Conservation (phyloP, 2,113 vertebrate species). For the Cololabis saira region DNA sequence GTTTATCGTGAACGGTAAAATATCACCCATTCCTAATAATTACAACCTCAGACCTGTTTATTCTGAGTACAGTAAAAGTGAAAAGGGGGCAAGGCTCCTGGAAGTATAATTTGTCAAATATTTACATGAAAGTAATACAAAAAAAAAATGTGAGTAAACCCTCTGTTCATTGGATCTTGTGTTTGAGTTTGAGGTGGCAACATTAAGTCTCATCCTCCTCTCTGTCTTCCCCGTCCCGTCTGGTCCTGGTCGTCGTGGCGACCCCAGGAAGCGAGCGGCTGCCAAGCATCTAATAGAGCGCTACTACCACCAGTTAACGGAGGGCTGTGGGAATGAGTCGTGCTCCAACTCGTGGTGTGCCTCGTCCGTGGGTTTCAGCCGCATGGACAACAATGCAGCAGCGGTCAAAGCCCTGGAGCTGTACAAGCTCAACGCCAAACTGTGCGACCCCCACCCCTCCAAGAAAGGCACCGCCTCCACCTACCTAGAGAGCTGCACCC, state of each 20-base stretch:
- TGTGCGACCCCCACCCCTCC: conserved; percentile 98
- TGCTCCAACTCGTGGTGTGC: conserved; percentile 99
- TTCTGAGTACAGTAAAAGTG: too few relatives aligned
- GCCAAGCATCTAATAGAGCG: conserved; percentile 99
- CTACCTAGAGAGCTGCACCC: conserved; percentile 92
- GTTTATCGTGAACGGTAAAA: too few relatives aligned
- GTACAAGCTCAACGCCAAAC: conserved; percentile 97
- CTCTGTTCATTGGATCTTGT: too few relatives aligned
- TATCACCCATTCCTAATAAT: too few relatives aligned
- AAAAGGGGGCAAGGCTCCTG: too few relatives aligned
- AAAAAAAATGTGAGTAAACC: too few relatives aligned
- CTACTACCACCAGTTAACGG: conserved; percentile 99
- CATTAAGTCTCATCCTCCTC: too few relatives aligned
- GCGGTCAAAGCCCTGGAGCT: conserved; percentile 98
- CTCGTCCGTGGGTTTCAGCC: conserved; percentile 93
- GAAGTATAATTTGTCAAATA: too few relatives aligned
- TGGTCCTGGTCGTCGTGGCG: neutral
- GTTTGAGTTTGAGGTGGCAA: too few relatives aligned
- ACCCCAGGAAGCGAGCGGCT: conserved; percentile 98
- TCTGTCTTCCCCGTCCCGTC: too few relatives aligned
- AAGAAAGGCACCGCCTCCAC: conserved; percentile 98
- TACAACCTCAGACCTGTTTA: too few relatives aligned
- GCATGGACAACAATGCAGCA: conserved; percentile 99
- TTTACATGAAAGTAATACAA: too few relatives aligned
- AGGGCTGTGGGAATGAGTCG: conserved; percentile 99